Evolutionary conservation across 2,797 vertebrate genomes (phyloP).

Genomic region (Mus spretus): DNA sequence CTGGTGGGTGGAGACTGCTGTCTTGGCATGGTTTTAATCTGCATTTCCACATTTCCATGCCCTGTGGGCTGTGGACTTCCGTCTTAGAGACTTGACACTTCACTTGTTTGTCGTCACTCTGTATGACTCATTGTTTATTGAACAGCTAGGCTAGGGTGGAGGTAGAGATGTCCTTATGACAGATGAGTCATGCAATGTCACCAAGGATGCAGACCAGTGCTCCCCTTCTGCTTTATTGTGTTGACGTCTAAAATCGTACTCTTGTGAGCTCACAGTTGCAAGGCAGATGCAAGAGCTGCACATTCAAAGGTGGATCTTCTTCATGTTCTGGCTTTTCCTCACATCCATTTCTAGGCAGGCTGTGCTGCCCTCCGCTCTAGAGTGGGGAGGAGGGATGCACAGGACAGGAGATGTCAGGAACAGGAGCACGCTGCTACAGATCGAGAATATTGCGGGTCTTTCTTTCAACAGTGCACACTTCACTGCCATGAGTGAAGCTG

Average conservation of each 20-base stretch:
- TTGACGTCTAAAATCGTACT: background rate
- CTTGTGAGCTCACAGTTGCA: background rate
- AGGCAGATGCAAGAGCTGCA: background rate
- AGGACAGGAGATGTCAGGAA: background rate
- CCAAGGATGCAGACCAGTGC: background rate
- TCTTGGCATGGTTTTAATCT: conserved; percentile 31
- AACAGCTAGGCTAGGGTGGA: background rate
- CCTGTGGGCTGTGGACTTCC: background rate
- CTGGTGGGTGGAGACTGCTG: background rate
- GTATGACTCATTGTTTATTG: conserved; percentile 19
- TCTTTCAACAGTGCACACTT: background rate
- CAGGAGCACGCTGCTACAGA: background rate
- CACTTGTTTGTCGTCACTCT: background rate
- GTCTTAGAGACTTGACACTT: background rate
- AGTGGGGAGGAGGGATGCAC: no score
- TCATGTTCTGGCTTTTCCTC: background rate
- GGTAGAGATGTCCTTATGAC: background rate
- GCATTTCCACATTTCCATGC: background rate
- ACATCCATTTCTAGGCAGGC: background rate
- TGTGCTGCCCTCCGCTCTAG: background rate
- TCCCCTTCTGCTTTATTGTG: background rate
- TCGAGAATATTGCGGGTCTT: background rate
- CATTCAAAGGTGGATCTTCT: background rate
- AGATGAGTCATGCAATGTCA: background rate
- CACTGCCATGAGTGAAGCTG: background rate